Evolutionary conservation across 92 coral and sea anemone genomes (phyloP).

Genomic region (Epizoanthus fatuus): DNA sequence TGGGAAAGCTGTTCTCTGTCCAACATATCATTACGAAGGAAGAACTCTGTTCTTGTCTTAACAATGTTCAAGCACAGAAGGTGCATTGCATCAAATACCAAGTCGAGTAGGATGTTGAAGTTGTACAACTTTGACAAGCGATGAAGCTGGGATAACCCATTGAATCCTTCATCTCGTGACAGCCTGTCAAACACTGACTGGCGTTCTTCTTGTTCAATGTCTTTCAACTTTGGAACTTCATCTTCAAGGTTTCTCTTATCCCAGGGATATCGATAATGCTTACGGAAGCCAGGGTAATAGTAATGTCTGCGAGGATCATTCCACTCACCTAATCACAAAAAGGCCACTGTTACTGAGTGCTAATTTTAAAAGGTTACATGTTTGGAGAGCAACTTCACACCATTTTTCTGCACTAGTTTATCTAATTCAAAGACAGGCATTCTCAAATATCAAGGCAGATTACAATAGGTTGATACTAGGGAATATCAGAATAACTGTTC

Average conservation of each 20-base stretch:
- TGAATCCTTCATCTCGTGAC: slow-evolving; percentile 63
- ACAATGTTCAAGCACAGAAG: slow-evolving; percentile 46
- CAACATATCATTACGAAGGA: slow-evolving; percentile 32
- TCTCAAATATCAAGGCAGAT: too few relatives aligned
- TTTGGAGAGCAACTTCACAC: too few relatives aligned
- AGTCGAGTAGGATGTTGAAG: slow-evolving; percentile 44
- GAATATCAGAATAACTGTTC: too few relatives aligned
- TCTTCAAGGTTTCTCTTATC: slow-evolving; percentile 54
- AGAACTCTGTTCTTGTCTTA: slow-evolving; percentile 32
- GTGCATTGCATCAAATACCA: slow-evolving; percentile 71
- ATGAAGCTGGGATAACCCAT: slow-evolving; percentile 60
- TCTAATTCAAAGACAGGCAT: too few relatives aligned
- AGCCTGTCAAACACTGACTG: slow-evolving; percentile 28
- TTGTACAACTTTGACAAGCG: slow-evolving; percentile 56
- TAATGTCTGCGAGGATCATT: slow-evolving; percentile 41
- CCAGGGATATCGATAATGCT: slow-evolving; percentile 60
- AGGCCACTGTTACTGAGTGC: too few relatives aligned
- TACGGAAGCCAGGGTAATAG: slow-evolving; percentile 64
- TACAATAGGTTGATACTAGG: too few relatives aligned
- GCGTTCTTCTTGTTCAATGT: slow-evolving; percentile 67
- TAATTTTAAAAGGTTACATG: too few relatives aligned
- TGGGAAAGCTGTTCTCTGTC: slow-evolving; percentile 37
- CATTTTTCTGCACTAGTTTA: too few relatives aligned
- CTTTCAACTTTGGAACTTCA: slow-evolving; percentile 48
- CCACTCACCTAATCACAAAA: background rate